These are phyloP conservation scores for Eidolon dupreanum DNA, from an alignment of 2,797 vertebrate species.

Conservation along the genomic window DNA sequence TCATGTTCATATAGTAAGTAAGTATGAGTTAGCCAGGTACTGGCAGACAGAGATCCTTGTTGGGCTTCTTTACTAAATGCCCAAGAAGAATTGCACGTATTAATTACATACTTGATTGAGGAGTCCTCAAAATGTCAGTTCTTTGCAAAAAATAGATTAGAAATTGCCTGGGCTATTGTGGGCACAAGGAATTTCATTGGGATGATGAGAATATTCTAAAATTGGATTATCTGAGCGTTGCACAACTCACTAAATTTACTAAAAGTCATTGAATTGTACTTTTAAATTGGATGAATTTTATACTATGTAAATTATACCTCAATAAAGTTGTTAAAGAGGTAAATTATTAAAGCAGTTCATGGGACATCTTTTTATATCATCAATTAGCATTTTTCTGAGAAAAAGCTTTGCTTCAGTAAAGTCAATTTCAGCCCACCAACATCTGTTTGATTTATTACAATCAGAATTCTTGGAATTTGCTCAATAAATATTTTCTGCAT, in stretches of 20 bases:
- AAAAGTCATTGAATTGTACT: slow-evolving; percentile 11
- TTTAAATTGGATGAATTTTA: slow-evolving; percentile 28
- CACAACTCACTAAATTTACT: slow-evolving; percentile 17
- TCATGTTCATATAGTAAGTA: not conserved
- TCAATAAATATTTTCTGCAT: slow-evolving; percentile 68
- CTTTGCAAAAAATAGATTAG: not conserved
- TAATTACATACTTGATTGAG: not conserved
- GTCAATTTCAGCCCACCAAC: slow-evolving; percentile 48
- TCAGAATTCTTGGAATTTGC: slow-evolving; percentile 61
- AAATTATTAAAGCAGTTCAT: slow-evolving; percentile 41
- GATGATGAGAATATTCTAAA: not conserved
- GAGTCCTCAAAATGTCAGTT: not conserved
- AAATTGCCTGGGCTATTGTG: not conserved
- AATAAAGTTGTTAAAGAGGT: slow-evolving; percentile 4
- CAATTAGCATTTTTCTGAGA: slow-evolving; percentile 53
- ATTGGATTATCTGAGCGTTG: not conserved
- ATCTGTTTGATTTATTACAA: slow-evolving; percentile 65
- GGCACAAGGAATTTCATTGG: not conserved
- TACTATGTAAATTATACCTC: slow-evolving; percentile 33
- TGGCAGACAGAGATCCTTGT: not conserved
- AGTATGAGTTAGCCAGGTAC: not conserved
- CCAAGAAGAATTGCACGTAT: not conserved
- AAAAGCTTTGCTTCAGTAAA: slow-evolving; percentile 42
- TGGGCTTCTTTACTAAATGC: not conserved
- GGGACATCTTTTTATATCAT: slow-evolving; percentile 51